Evolutionary conservation across 2,797 vertebrate species (phyloP), one percentile per base, ranked within the genome.

Genomic region (Mormyrops boulengeri): DNA sequence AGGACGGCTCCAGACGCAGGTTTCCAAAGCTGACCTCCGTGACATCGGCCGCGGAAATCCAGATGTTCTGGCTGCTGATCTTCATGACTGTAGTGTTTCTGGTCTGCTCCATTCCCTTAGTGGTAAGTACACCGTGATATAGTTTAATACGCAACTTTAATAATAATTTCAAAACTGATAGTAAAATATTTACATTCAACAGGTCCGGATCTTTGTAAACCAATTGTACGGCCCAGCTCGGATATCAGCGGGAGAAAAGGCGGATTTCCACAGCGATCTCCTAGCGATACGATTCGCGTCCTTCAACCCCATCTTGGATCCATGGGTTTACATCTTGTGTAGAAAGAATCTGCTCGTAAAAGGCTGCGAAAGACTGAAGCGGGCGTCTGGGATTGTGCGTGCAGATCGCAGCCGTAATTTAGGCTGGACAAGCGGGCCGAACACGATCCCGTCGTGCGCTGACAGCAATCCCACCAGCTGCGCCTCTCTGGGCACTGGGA

Each of bases 311-410:
- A 97, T 97, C 26, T 88, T 97, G 47, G 96, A 97, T 92, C 96
- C 96, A 1, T 97, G 96, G 96, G 96, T 97, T 6, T 97, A 97
- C 90, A 97, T 97, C 82, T 88, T 97, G 89, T 97, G 96, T 91
- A 91, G 96, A 77, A 96, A 96, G 85, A 96, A 95, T 91, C 92
- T 97, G 86, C 88, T 96, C 50, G 91, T 95, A 0, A 96, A 96
- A 90, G 95, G 96, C 86, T 96, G 96, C 34, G 92, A 94, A 77
- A 92, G 89, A 60, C 80, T 97, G 34, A 96, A 96, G 90, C 91
- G 88, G 87, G 91, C 91, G 0, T 91, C 94, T 14, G 73, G 91
- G 1, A 88, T 73, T 6, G 91, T 91, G 1, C 94, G 91, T 77
- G 91, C 91, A 0, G 86, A 89, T 0, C 88, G 89, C 0, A 90